Evolutionary conservation across 2,888 invertebrate species (phyloP).

Genomic region (Biston betularia): DNA sequence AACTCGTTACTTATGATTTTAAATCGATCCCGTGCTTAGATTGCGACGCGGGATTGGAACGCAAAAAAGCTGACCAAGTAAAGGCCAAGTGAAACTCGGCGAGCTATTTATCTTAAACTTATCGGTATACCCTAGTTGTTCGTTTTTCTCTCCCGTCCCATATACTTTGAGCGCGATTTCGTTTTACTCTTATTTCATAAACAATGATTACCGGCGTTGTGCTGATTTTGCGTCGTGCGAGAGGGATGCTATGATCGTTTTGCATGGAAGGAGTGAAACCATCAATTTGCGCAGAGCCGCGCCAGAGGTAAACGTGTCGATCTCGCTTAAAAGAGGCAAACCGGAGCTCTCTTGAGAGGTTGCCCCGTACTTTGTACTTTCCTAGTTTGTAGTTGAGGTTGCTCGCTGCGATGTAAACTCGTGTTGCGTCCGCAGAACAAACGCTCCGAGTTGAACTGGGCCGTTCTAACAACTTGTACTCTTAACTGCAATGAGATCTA

Average conservation of each 20-base stretch:
- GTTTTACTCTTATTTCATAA: constrained; percentile 78
- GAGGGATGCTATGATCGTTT: constrained; percentile 78
- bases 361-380: constrained; percentile 59
- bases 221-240: constrained; percentile 72
- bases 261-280: constrained; percentile 81
- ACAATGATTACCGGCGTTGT: constrained; percentile 77
- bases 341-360: constrained; percentile 60
- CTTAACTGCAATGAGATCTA: constrained; percentile 44
- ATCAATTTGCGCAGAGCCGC: constrained; percentile 76
- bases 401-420: constrained; percentile 58
- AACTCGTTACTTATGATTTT: constrained; percentile 63
- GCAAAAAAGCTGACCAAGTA: constrained; percentile 63
- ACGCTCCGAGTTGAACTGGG: constrained; percentile 48
- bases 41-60: constrained; percentile 64
- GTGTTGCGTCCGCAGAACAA: constrained; percentile 59
- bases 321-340: constrained; percentile 66
- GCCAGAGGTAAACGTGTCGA: constrained; percentile 70
- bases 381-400: constrained; percentile 52
- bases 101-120: constrained; percentile 83
- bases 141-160: constrained; percentile 74
- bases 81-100: constrained; percentile 74
- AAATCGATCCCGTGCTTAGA: constrained; percentile 66
- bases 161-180: constrained; percentile 73
- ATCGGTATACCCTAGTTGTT: constrained; percentile 77
- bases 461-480: constrained; percentile 45